A percentile compares a stretch with the other conserved stretches of the same genome.
phyloP scores from a whole-genome alignment of 2,797 vertebrate genomes.

The Tangara arthus region DNA sequence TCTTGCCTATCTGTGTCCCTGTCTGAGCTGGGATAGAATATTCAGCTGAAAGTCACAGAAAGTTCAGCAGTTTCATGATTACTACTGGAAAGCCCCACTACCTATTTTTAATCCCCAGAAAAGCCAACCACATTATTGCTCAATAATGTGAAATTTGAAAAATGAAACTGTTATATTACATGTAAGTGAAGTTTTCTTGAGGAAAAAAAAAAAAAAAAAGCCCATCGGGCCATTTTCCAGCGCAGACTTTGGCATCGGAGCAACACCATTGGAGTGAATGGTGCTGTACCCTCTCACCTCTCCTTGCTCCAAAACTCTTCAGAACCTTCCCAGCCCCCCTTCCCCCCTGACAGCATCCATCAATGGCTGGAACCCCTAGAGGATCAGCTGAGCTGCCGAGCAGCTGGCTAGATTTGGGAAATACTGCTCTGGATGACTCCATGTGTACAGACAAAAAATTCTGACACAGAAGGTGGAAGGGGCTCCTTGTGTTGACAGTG shows the following conservation, averaged over 20 bases:
- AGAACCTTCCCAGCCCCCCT: neutral
- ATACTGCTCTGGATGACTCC: neutral
- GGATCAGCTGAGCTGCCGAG: neutral
- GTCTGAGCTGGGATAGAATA: neutral
- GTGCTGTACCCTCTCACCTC: neutral
- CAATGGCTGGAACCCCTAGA: rapidly evolving
- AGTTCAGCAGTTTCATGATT: neutral
- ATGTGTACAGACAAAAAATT: rapidly evolving
- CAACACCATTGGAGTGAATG: rapidly evolving
- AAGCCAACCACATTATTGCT: neutral
- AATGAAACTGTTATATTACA: neutral
- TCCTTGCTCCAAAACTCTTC: neutral
- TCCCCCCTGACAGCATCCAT: rapidly evolving
- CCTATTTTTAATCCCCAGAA: neutral
- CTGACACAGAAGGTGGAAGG: neutral
- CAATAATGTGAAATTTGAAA: neutral
- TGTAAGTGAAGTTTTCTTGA: neutral
- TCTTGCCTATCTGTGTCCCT: rapidly evolving
- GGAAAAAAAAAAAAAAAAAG: too few species aligned
- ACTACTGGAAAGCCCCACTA: neutral
- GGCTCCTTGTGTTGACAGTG: rapidly evolving
- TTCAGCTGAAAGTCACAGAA: neutral
- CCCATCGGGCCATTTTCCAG: neutral
- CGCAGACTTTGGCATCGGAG: rapidly evolving
- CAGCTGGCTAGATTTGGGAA: neutral